phyloP scores from a whole-genome alignment of 2,797 vertebrate species.

The Cyclopterus lumpus region DNA sequence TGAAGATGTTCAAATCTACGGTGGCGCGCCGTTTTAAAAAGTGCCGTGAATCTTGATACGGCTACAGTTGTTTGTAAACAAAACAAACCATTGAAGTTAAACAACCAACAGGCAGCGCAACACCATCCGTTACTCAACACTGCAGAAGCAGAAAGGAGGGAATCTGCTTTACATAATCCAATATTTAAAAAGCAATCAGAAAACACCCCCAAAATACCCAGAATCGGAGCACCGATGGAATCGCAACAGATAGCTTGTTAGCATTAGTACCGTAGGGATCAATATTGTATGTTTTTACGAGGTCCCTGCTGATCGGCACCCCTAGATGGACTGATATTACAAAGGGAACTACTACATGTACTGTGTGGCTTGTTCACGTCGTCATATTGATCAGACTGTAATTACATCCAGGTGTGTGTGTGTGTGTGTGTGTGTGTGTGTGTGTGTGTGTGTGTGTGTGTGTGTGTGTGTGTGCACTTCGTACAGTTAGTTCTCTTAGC shows the following conservation, averaged over 20 bases:
- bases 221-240: neutral
- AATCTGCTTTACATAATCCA: conserved; percentile 16
- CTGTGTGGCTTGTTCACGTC: neutral
- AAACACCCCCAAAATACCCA: too few species aligned
- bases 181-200: conserved; percentile 1
- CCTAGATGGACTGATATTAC: neutral
- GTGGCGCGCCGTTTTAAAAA: neutral
- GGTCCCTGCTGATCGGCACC: neutral
- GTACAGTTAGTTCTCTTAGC: neutral
- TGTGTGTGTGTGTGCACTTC: too few species aligned
- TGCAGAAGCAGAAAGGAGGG: neutral
- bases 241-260: neutral
- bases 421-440: too few species aligned
- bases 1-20: neutral
- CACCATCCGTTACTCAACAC: neutral
- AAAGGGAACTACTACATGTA: neutral
- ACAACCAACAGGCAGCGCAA: neutral
- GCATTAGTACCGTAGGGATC: neutral
- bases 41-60: neutral
- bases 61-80: neutral
- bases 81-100: neutral
- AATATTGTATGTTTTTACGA: neutral
- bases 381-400: neutral
- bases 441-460: too few species aligned
- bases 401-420: neutral